phyloP scores from a whole-genome alignment of 2,797 vertebrate species.

The Coregonus ussuriensis region DNA sequence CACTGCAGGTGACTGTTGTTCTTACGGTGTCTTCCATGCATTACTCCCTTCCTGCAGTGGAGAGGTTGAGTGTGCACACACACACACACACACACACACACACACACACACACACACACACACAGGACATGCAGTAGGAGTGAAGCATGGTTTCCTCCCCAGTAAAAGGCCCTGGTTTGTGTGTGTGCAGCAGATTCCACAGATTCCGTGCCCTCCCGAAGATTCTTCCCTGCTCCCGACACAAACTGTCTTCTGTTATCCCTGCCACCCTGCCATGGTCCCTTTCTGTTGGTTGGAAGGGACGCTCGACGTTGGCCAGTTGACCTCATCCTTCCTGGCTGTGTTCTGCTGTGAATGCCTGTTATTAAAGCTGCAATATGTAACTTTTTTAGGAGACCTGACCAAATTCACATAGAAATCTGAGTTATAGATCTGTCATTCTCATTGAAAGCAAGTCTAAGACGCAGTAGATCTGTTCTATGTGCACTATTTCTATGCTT shows the following conservation, averaged over 20 bases:
- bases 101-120: conserved; percentile 13
- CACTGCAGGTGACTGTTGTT: neutral
- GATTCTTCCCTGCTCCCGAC: conserved; percentile 50
- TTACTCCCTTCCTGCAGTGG: neutral
- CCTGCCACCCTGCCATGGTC: conserved; percentile 19
- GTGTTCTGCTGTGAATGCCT: neutral
- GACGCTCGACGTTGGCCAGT: conserved; percentile 16
- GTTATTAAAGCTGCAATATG: neutral
- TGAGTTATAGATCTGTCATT: no score
- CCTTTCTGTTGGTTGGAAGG: conserved; percentile 5
- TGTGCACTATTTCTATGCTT: no score
- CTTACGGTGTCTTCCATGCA: neutral
- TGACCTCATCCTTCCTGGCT: neutral
- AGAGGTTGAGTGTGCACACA: neutral
- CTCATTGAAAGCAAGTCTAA: no score
- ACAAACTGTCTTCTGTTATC: conserved; percentile 68
- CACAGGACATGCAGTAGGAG: conserved; percentile 40
- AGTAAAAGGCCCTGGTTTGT: conserved; percentile 36
- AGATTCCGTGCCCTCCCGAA: conserved; percentile 61
- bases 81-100: conserved; percentile 21
- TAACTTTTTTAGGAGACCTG: no score
- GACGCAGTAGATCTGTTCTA: no score
- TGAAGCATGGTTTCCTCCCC: conserved; percentile 31
- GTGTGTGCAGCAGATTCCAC: conserved; percentile 71
- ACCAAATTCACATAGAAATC: no score